Evolutionary conservation across 92 coral and sea anemone genomes (phyloP), one percentile per base, ranked within the genome.

Genomic region (Heteractis magnifica): DNA sequence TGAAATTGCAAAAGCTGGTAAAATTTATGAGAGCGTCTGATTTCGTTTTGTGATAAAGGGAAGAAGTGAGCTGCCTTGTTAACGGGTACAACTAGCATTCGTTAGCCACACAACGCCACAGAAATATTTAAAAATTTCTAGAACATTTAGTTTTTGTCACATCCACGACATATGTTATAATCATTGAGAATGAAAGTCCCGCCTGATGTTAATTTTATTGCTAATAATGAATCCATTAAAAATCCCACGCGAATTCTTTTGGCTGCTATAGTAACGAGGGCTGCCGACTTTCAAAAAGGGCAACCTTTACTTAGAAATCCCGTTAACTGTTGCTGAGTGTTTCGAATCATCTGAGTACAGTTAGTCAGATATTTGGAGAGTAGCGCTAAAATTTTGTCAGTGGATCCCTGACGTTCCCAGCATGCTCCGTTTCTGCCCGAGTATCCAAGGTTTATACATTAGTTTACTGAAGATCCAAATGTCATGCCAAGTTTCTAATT

Each of bases 201-300:
- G 23, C 10, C 49, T 68, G 15, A 68, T 68, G 49, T 5, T 10
- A 21, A 23, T 16, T 21, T 21, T n/a, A 26, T 20, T 68, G 49
- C 18, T 4, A 68, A 68, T 68, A 20, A 64, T 5, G 2, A 64
- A 16, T 19, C 16, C 16, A 18, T 64, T 64, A 64, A 7, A 19
- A 64, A 64, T 64, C 49, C 73, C 13, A 68, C 73, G 73, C 49
- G 49, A 8, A 68, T 68, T 68, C 73, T 68, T 68, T 68, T 10
- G 13, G 73, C 50, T 75, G 65, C 53, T 16, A 7, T 51, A 16
- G 19, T 70, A 44, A 60, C 71, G 49, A 34, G 44, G 44, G 58
- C 13, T 53, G 58, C 58, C 58, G 10, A 53, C 58, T 8, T 53
- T 53, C 58, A 53, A 53, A 53, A 53, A 53, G 9, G 58, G 9